Base-by-base conservation (phyloP, 2,113 vertebrate genomes). In the Heterotis niloticus region DNA sequence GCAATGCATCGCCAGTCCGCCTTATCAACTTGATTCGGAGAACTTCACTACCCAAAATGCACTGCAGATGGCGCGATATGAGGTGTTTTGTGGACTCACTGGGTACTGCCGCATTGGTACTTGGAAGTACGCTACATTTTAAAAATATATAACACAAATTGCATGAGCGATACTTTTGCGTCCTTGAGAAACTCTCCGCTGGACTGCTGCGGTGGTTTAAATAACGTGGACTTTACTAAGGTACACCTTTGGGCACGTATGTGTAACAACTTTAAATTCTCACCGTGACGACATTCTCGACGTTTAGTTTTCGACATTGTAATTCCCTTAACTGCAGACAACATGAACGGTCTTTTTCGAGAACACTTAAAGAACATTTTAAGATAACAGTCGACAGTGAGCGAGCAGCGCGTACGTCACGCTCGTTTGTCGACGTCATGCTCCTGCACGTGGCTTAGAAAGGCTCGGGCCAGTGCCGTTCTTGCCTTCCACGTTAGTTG, bases 171-270 rank as follows among this genome's bases (percentile, higher is more conserved):
- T 64, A 57, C 69, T 3, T 78, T 73, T 10, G 76, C 81, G 12
- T 68, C 7, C 12, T 51, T 54, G 54, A 75, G 66, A 23, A 44
- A 68, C 1, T 77, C 65, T 23, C 78, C 20, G 60, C 81, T 87
- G 56, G 91, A 93, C 79, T 93, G 92, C 83, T 93, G 92, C 59
- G 91, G 88, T 84, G 91, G 90, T 18, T 78, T 93, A 28, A 84
- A 79, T 84, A 92, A 92, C 91, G 64, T 93, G 80, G 91, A 93
- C 20, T 92, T 88, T 24, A 88, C 86, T 0, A 86, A 93, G 91
- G 92, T 93, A 91, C 84, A 80, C 64, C 44, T 62, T 24, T 60
- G 14, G 14, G 16, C 52, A 54, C 59, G 54, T 52, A 10, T 71
- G 10, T 59, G 1, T 18, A n/a, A n/a, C 10, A 52, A 34, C 20